Conservation (phyloP, 2,888 invertebrate genomes). For the Malthinus seriepunctatus region DNA sequence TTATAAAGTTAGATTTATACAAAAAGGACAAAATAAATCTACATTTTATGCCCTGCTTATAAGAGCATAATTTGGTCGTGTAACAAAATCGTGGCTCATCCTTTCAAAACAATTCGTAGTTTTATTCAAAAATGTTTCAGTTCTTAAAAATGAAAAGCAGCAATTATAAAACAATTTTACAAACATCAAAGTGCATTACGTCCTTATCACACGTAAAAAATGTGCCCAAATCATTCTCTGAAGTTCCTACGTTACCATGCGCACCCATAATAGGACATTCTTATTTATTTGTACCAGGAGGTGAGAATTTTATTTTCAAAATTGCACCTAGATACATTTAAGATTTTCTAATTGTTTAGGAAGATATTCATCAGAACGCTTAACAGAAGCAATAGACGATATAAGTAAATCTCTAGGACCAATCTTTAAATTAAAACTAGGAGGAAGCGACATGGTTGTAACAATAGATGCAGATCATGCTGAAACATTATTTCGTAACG, state of each 20-base stretch:
- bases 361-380: constrained; percentile 46
- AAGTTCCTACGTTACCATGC: constrained; percentile 42
- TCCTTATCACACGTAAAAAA: not conserved
- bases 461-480: constrained; percentile 58
- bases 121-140: too few relatives aligned
- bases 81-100: too few relatives aligned
- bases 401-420: constrained; percentile 55
- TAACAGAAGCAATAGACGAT: constrained; percentile 55
- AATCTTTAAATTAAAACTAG: constrained; percentile 54
- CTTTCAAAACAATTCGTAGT: too few relatives aligned
- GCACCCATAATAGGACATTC: constrained; percentile 50
- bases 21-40: too few relatives aligned
- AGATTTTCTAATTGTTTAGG: constrained; percentile 15
- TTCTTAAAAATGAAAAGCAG: not conserved
- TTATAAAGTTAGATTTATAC: too few relatives aligned
- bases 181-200: not conserved
- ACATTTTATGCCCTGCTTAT: too few relatives aligned
- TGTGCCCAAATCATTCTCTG: constrained; percentile 33
- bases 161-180: not conserved
- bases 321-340: not conserved
- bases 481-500: constrained; percentile 54
- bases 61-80: not conserved
- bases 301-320: constrained; percentile 36
- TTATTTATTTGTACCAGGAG: constrained; percentile 49
- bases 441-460: constrained; percentile 54